phyloP scores from a whole-genome alignment of 2,113 vertebrate species.

The Limanda limanda region DNA sequence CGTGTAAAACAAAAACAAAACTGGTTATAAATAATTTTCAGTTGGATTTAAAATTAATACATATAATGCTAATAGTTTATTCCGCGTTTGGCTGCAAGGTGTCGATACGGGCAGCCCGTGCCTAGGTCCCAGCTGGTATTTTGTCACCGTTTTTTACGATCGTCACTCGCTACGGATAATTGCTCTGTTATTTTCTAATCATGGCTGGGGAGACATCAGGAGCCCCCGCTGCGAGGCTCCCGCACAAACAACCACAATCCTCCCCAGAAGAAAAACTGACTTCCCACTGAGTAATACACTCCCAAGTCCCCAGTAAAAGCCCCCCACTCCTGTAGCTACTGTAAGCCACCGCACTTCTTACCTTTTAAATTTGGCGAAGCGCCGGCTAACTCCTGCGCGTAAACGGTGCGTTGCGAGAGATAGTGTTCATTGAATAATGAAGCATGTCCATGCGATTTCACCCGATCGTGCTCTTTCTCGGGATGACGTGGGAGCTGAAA shows the following conservation, averaged over 20 bases:
- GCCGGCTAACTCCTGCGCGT: conserved; percentile 90
- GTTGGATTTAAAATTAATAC: background rate
- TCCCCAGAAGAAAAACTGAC: conserved; percentile 82
- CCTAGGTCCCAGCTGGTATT: conserved; percentile 70
- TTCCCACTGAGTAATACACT: conserved; percentile 71
- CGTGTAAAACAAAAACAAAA: conserved; percentile 15
- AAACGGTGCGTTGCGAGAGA: conserved; percentile 91
- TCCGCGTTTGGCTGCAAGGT: conserved; percentile 29
- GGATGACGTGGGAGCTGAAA: conserved; percentile 86
- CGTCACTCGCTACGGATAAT: conserved; percentile 91
- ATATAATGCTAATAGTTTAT: background rate
- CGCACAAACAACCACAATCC: conserved; percentile 77
- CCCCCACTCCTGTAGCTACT: conserved; percentile 48
- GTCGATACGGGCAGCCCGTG: conserved; percentile 28
- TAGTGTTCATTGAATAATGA: conserved; percentile 96
- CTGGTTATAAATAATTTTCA: background rate
- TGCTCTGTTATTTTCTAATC: conserved; percentile 90
- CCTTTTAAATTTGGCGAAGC: conserved; percentile 88
- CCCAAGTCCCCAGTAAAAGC: background rate
- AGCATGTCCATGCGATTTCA: conserved; percentile 96
- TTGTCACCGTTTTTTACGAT: conserved; percentile 82
- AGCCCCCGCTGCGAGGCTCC: conserved; percentile 84
- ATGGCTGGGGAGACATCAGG: conserved; percentile 83
- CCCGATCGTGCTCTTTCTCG: conserved; percentile 91
- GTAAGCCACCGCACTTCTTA: conserved; percentile 86